Base-by-base conservation (phyloP, 1,140 invertebrate genomes). In the Aporrectodea caliginosa region DNA sequence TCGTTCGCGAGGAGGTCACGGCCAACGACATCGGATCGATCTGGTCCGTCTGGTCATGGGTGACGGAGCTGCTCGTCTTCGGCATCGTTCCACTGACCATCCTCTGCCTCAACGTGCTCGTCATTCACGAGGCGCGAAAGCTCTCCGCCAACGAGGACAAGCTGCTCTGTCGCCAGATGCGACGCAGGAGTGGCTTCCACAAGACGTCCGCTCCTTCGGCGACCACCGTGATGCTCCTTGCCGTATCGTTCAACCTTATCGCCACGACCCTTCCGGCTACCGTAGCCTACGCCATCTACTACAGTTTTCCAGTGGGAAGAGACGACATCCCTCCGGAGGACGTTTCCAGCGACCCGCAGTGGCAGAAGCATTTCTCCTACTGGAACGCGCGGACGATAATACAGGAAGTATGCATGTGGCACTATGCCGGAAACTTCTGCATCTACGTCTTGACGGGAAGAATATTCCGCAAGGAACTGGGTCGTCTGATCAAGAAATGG, bases 161-260 rank as follows among this genome's bases (percentile, higher is more conserved):
- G 16, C 73, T 81, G 72, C 71, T 80, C 35, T 34, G 31, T 31
- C 31, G 34, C n/a, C 43, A 58, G 22, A 22, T 58, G 6, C 43
- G 43, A 12, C 43, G 43, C 43, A 58, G 22, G 43, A 58, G 22
- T 22, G 22, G 22, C 6, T 31, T n/a, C 31, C 43, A 58, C 43
- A 58, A 87, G 27, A n/a, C 31, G 27, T 31, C 31, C 34, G 73
- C 79, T 73, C 69, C 83, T 80, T 82, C 79, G 80, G 84, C 86
- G 14, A 85, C 86, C 1, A 87, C 87, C 12, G 81, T 85, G 29
- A 87, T 85, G 31, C 79, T 88, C 1, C 82, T 88, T 1, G 82
- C 83, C n/a, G 86, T 88, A 31, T 88, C 87, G 14, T 87, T 87
- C 75, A 87, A 87, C 78, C 83, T 86, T 30, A 87, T 88, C 58